phyloP scores from a whole-genome alignment of 2,888 invertebrate genomes.

The Tinea semifulvella region DNA sequence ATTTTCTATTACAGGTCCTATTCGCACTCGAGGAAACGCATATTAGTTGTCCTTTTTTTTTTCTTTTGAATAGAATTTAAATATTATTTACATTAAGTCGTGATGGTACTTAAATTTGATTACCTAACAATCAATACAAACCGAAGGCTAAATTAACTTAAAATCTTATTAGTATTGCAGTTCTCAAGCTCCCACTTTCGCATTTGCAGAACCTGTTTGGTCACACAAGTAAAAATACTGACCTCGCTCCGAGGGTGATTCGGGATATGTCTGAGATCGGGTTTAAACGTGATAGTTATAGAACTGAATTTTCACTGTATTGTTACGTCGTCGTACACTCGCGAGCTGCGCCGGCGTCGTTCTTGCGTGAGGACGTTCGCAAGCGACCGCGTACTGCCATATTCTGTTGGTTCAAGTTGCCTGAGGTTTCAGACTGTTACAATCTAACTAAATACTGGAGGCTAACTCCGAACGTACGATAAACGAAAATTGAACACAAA shows the following conservation, averaged over 20 bases:
- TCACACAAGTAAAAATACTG: conserved; percentile 41
- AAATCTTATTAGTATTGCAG: conserved; percentile 1
- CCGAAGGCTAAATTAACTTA: not conserved
- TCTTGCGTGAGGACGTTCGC: conserved; percentile 10
- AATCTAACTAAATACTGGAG: too few species aligned
- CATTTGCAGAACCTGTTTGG: conserved; percentile 42
- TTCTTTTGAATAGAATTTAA: too few species aligned
- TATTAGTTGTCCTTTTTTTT: too few species aligned
- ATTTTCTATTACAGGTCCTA: too few species aligned
- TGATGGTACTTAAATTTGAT: too few species aligned
- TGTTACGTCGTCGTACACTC: not conserved
- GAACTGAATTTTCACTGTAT: conserved; percentile 6
- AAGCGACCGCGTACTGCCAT: not conserved
- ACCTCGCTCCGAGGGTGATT: conserved; percentile 9
- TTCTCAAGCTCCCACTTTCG: conserved; percentile 28
- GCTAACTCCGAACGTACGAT: too few species aligned
- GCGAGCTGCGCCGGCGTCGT: not conserved
- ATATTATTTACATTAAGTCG: too few species aligned
- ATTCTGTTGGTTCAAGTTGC: conserved; percentile 1
- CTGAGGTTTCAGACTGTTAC: too few species aligned
- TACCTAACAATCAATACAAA: not conserved
- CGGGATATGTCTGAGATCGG: not conserved
- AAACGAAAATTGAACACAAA: too few species aligned
- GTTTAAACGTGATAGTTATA: not conserved
- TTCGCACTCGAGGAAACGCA: too few species aligned